These are phyloP conservation scores for Heliconius congener DNA, from an alignment of 1,140 invertebrate genomes.

Conservation along the genomic window DNA sequence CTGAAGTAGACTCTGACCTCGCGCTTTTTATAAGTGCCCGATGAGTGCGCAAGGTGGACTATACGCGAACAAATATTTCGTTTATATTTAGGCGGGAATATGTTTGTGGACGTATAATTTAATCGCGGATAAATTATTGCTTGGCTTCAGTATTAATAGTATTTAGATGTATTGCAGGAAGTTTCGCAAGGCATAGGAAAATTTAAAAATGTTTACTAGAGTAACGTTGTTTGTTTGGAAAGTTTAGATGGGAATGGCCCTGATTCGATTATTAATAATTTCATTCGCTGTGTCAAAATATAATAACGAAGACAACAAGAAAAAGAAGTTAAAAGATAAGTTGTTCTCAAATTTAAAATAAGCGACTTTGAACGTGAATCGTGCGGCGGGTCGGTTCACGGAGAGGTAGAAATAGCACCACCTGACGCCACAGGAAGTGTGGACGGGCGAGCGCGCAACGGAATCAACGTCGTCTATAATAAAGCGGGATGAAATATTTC, in stretches of 20 bases:
- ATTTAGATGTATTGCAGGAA: not conserved
- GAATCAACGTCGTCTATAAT: slow-evolving; percentile 26
- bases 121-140: slow-evolving; percentile 1
- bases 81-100: slow-evolving; percentile 72
- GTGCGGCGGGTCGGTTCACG: slow-evolving; percentile 56
- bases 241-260: not conserved
- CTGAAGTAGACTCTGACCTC: slow-evolving; percentile 67
- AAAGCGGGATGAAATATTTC: slow-evolving; percentile 23
- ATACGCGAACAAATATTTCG: slow-evolving; percentile 60
- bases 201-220: not conserved
- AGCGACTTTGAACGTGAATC: slow-evolving; percentile 74
- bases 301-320: not conserved
- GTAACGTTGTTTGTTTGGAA: not conserved
- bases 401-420: slow-evolving; percentile 69
- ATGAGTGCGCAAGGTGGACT: slow-evolving; percentile 72
- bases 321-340: not conserved
- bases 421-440: slow-evolving; percentile 68
- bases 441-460: slow-evolving; percentile 49
- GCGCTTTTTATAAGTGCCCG: slow-evolving; percentile 78
- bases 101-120: slow-evolving; percentile 3
- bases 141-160: not conserved
- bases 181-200: not conserved
- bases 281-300: not conserved
- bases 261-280: not conserved
- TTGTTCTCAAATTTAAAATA: slow-evolving; percentile 54